A percentile compares a stretch with the other conserved stretches of the same genome.
phyloP scores from a whole-genome alignment of 1,140 invertebrate genomes.

The Scaptomyza montana region DNA sequence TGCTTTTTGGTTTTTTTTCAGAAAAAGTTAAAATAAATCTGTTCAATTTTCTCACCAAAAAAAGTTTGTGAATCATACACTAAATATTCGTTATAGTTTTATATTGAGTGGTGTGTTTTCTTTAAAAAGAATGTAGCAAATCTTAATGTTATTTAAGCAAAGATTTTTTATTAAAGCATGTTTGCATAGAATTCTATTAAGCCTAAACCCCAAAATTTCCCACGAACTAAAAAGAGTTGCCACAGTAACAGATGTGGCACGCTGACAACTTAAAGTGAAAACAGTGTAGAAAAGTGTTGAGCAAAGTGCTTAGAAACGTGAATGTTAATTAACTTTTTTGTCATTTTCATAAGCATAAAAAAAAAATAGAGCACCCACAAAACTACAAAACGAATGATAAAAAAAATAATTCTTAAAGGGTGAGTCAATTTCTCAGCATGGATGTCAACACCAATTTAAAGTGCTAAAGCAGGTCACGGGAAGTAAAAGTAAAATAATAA shows the following conservation, averaged over 20 bases:
- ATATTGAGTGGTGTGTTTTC: too few relatives aligned
- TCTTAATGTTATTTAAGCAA: too few relatives aligned
- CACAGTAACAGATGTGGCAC: constrained; percentile 33
- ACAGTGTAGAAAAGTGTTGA: constrained; percentile 36
- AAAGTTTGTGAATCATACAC: too few relatives aligned
- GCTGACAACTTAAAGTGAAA: constrained; percentile 28
- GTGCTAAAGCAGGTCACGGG: constrained; percentile 51
- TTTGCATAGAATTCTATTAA: constrained; percentile 39
- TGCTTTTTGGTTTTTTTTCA: too few relatives aligned
- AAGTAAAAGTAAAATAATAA: constrained; percentile 9
- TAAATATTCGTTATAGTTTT: too few relatives aligned
- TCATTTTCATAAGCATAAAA: constrained; percentile 61
- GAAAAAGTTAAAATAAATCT: too few relatives aligned
- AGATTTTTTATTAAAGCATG: constrained; percentile 32
- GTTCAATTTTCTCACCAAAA: too few relatives aligned
- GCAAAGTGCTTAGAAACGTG: constrained; percentile 51
- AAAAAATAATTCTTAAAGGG: constrained; percentile 14
- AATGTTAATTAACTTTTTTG: constrained; percentile 71
- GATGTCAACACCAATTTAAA: constrained; percentile 78
- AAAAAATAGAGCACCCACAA: constrained; percentile 37
- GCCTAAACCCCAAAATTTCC: constrained; percentile 55
- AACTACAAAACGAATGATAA: too few relatives aligned
- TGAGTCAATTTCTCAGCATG: constrained; percentile 67
- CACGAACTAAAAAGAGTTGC: constrained; percentile 38
- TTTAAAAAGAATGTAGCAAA: too few relatives aligned